Percentiles rank a stretch among this genome's conserved stretches.
phyloP scores from a whole-genome alignment of 2,797 vertebrate species.

The Varecia variegata region DNA sequence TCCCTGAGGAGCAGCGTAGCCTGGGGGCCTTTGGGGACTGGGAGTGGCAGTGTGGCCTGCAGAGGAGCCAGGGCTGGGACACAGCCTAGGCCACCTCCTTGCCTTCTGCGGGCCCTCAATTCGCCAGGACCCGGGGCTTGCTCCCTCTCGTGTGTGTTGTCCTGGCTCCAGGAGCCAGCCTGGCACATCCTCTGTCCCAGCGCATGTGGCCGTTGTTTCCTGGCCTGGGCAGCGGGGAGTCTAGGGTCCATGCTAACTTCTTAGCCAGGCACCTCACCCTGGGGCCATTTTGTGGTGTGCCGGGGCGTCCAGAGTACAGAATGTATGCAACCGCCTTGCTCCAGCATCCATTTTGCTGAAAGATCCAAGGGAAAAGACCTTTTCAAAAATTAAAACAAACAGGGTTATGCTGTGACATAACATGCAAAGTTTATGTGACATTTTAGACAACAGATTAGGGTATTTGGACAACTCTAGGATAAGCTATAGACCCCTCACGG shows the following conservation, averaged over 20 bases:
- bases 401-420: neutral
- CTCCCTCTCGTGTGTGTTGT: neutral
- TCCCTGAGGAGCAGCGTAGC: neutral
- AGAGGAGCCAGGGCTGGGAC: neutral
- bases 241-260: neutral
- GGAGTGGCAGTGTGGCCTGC: accelerated
- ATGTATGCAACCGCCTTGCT: accelerated
- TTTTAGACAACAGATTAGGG: neutral
- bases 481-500: neutral
- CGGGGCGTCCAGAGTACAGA: neutral
- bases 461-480: neutral
- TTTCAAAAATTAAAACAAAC: neutral
- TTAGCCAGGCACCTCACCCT: accelerated
- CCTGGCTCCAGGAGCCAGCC: neutral
- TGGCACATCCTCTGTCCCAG: neutral
- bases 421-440: accelerated
- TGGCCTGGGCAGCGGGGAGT: neutral
- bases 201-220: neutral
- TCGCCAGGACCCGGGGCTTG: accelerated
- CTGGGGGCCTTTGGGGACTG: neutral
- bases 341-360: neutral
- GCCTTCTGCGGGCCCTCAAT: neutral
- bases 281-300: neutral
- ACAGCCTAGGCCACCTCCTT: neutral
- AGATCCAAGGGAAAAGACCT: neutral